These are phyloP conservation scores for Enteromius thamalakanensis DNA, from an alignment of 2,797 vertebrate genomes.

Conservation along the genomic window DNA sequence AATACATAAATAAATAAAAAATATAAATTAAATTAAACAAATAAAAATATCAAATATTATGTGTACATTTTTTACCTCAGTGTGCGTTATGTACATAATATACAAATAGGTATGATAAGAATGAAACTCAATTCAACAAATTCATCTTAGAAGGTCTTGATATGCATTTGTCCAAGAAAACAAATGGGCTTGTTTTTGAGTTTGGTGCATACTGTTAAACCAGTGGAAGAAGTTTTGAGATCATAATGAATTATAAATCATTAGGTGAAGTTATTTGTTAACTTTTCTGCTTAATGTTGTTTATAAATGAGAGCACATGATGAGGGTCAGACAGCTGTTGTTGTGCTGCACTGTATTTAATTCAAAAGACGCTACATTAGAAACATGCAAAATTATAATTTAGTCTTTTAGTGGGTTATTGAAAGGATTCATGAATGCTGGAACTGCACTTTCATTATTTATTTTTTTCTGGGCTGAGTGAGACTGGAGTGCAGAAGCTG, in stretches of 20 bases:
- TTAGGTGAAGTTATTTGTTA: neutral
- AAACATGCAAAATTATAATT: slow-evolving; percentile 1
- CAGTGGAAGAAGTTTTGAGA: neutral
- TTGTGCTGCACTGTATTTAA: slow-evolving; percentile 3
- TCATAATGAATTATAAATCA: neutral
- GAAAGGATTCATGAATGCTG: neutral
- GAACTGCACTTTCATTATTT: neutral
- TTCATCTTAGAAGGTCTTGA: neutral
- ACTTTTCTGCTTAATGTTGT: neutral
- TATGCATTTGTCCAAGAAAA: neutral
- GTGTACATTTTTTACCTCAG: neutral
- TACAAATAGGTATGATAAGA: neutral
- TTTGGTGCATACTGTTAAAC: neutral
- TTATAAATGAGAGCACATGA: neutral
- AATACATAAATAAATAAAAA: neutral
- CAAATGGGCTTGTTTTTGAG: neutral
- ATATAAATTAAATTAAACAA: no score
- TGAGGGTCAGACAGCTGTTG: neutral
- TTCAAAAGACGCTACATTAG: neutral
- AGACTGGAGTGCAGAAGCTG: neutral
- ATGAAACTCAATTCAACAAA: neutral
- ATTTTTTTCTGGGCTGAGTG: neutral
- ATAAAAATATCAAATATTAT: neutral
- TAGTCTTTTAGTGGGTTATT: neutral
- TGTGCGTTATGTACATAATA: neutral